A percentile compares a stretch with the other conserved stretches of the same genome.
Conservation (phyloP, 2,888 invertebrate species). For the Philopedon plagiatum region DNA sequence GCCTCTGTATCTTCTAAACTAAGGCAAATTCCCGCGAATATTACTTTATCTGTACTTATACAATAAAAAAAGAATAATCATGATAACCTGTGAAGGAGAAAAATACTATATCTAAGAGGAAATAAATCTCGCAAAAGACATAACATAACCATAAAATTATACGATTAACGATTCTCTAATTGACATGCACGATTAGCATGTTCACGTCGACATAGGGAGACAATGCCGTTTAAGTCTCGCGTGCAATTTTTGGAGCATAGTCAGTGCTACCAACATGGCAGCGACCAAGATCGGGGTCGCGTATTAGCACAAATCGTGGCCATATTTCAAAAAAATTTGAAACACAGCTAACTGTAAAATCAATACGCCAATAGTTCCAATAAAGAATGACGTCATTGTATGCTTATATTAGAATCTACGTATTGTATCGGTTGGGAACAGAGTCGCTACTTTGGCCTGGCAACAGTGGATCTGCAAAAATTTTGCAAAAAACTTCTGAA, state of each 20-base stretch:
- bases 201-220: constrained; percentile 37
- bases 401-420: constrained; percentile 5
- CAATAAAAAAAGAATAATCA: too few relatives aligned
- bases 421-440: neutral
- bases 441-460: neutral
- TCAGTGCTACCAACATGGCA: constrained; percentile 40
- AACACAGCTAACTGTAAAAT: constrained; percentile 42
- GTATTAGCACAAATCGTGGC: constrained; percentile 49
- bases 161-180: constrained; percentile 36
- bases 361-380: constrained; percentile 37
- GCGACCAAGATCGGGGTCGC: constrained; percentile 41
- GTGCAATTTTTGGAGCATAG: constrained; percentile 44
- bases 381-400: constrained; percentile 35
- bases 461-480: too few relatives aligned
- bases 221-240: constrained; percentile 44
- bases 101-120: too few relatives aligned
- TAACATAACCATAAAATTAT: constrained; percentile 38
- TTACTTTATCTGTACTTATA: too few relatives aligned
- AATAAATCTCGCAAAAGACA: too few relatives aligned
- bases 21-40: too few relatives aligned
- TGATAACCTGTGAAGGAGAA: too few relatives aligned
- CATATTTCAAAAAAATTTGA: constrained; percentile 39
- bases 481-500: too few relatives aligned
- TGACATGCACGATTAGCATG: constrained; percentile 48
- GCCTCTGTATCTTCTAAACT: too few relatives aligned